Base-by-base conservation (phyloP, 2,113 vertebrate genomes). In the Promerops cafer region DNA sequence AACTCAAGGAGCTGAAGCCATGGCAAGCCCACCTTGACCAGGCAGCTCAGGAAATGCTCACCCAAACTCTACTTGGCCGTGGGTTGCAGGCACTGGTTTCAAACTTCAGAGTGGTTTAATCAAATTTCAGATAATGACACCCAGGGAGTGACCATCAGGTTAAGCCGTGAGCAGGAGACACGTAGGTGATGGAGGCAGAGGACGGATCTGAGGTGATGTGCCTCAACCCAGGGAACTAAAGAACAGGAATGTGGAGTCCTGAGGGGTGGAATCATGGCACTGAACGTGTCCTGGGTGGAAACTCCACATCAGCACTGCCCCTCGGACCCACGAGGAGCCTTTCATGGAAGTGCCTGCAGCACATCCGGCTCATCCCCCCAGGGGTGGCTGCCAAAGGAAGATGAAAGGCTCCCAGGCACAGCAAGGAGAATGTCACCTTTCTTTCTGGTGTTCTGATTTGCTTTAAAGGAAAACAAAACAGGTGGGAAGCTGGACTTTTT, bases 91-190 rank as follows among this genome's bases (percentile, higher is more conserved):
- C 63, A 57, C 5, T 59, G 60, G 37, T 39, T 87, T 75, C 15
- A 19, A 22, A 63, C 68, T 65, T 56, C 53, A 49, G 77, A 3
- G 22, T 61, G 26, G 4, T 70, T 83, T 63, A 6, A 26, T n/a
- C 31, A 16, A 10, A 31, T 54, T 72, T 59, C 49, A 76, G 71
- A 5, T 9, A 27, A 33, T 2, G 61, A 87, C 15, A 16, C 74
- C 65, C 16, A 44, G 35, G 42, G 19, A n/a, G 2, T 0, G 0
- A 13, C 13, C 15, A 8, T 16, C 42, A 59, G 64, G 28, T 35
- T 23, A 6, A 80, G 33, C 35, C 6, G 1, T 8, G 50, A 50
- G 50, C 45, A 24, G 5, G 20, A 79, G 14, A 37, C 52, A 35
- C 1, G 0, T 1, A 40, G 44, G n/a, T 4, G 23, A 11, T 35